A percentile compares a stretch with the other conserved stretches of the same genome.
Evolutionary conservation across 2,888 invertebrate species (phyloP).

Genomic region (Oligia fasciuncula): DNA sequence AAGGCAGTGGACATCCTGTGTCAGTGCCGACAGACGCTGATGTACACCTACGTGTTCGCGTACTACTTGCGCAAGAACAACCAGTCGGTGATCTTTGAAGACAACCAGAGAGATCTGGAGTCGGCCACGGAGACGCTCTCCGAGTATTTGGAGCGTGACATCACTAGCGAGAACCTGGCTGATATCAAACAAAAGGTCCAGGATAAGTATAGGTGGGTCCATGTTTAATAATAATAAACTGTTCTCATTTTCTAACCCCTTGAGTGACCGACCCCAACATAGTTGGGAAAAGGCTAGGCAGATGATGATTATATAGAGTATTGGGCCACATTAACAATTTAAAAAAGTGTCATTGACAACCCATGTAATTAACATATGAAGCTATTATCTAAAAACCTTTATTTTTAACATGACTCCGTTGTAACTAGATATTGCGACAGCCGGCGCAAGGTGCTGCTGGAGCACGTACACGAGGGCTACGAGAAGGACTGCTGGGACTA

Average conservation of each 20-base stretch:
- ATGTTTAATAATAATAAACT: not conserved
- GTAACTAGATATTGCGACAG: conserved; percentile 98
- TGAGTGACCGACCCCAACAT: not conserved
- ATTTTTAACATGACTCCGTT: conserved; percentile 17
- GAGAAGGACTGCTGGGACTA: conserved; percentile 99
- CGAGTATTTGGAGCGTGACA: conserved; percentile 99
- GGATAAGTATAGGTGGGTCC: conserved; percentile 96
- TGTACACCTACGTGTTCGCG: conserved; percentile 99
- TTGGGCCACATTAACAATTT: not conserved
- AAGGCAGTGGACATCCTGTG: conserved; percentile 99
- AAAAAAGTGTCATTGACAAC: not conserved
- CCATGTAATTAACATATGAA: not conserved
- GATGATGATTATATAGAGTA: not conserved
- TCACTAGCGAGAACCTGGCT: conserved; percentile 98
- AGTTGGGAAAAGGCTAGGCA: too few relatives aligned
- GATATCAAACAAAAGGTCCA: conserved; percentile 99
- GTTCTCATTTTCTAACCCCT: not conserved
- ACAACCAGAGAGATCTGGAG: conserved; percentile 99
- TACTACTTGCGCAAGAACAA: conserved; percentile 99
- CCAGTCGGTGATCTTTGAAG: conserved; percentile 99
- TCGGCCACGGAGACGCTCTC: conserved; percentile 99
- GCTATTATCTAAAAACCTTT: not conserved
- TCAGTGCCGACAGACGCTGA: conserved; percentile 98
- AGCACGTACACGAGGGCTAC: conserved; percentile 99
- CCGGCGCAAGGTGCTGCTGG: conserved; percentile 97